These are phyloP conservation scores for Rachycentron canadum DNA, from an alignment of 2,797 vertebrate species.

Conservation along the genomic window DNA sequence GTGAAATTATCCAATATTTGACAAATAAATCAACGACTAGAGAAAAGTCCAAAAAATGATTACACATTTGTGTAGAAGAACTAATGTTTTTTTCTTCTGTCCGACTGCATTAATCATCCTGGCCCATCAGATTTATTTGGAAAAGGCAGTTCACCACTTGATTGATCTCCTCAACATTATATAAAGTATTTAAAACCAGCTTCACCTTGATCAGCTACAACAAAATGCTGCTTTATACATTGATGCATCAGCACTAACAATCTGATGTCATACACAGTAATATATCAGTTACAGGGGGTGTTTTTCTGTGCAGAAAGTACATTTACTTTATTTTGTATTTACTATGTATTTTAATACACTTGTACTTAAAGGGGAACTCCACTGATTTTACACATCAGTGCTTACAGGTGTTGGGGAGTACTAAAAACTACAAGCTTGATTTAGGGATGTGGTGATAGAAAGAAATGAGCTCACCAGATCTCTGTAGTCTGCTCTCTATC, in stretches of 20 bases:
- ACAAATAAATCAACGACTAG: background rate
- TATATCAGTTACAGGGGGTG: background rate
- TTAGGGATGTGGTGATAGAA: background rate
- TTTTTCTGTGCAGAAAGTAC: background rate
- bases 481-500: background rate
- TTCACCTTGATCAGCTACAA: background rate
- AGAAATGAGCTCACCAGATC: background rate
- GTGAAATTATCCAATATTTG: background rate
- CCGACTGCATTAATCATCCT: background rate
- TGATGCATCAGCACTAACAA: background rate
- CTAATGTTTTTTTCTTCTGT: background rate
- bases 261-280: background rate
- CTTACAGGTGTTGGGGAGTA: no score
- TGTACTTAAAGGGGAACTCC: background rate
- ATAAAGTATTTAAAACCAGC: background rate
- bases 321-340: background rate
- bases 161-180: background rate
- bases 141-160: background rate
- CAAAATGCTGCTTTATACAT: background rate
- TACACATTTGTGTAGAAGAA: background rate
- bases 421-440: no score
- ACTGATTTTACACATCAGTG: no score
- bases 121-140: background rate
- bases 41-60: background rate
- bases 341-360: background rate